Conservation (phyloP, 2,888 invertebrate species). For the Atherix ibis region DNA sequence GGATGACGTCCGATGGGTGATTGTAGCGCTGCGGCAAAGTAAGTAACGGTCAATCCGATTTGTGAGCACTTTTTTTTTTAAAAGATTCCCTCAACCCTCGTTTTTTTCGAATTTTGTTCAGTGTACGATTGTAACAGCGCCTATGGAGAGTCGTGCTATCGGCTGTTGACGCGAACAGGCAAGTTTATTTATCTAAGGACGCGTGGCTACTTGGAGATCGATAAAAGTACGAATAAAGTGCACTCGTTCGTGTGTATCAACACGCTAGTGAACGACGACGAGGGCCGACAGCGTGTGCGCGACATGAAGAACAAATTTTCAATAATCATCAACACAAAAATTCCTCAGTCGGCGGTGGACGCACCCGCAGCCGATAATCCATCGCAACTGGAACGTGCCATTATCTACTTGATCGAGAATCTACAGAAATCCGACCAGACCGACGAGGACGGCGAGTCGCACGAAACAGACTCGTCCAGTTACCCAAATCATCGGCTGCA, state of each 20-base stretch:
- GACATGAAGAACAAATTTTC: slow-evolving; percentile 71
- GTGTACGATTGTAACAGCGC: slow-evolving; percentile 76
- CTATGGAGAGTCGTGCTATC: slow-evolving; percentile 73
- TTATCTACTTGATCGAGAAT: slow-evolving; percentile 49
- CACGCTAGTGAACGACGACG: slow-evolving; percentile 54
- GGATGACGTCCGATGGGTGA: slow-evolving; percentile 78
- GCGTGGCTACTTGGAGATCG: slow-evolving; percentile 69
- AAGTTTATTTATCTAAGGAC: slow-evolving; percentile 72
- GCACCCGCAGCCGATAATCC: slow-evolving; percentile 51
- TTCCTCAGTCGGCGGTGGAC: slow-evolving; percentile 27
- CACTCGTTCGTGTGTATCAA: slow-evolving; percentile 80
- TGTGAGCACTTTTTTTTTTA: too few relatives aligned
- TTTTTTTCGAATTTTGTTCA: slow-evolving; percentile 24
- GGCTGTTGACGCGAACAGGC: slow-evolving; percentile 66
- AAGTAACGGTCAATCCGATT: slow-evolving; percentile 32
- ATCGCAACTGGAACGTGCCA: slow-evolving; percentile 50
- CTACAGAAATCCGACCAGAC: slow-evolving; percentile 19
- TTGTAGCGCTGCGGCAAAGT: slow-evolving; percentile 75
- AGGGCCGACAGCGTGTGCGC: slow-evolving; percentile 52
- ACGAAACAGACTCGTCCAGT: background rate
- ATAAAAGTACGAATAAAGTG: slow-evolving; percentile 56
- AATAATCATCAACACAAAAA: slow-evolving; percentile 43
- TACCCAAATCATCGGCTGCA: background rate
- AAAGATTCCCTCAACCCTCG: too few relatives aligned
- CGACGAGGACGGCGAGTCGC: slow-evolving; percentile 14